phyloP scores from a whole-genome alignment of 2,797 vertebrate species.

The Chaunax sp. region DNA sequence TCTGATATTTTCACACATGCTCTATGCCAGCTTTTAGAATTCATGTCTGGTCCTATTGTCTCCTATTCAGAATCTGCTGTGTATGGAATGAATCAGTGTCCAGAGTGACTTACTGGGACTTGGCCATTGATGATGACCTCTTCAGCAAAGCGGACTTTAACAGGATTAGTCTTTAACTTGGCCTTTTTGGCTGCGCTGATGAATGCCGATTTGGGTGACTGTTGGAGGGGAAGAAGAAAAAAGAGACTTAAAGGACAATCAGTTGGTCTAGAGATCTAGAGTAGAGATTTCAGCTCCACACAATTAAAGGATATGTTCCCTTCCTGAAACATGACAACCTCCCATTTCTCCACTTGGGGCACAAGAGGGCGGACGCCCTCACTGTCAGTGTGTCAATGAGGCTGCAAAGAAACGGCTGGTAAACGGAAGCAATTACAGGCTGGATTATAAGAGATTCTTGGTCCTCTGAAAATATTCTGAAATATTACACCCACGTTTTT shows the following conservation, averaged over 20 bases:
- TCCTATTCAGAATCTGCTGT: conserved; percentile 28
- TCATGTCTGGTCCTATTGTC: conserved; percentile 18
- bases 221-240: conserved; percentile 42
- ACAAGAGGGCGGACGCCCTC: conserved; percentile 46
- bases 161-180: conserved; percentile 98
- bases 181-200: conserved; percentile 99
- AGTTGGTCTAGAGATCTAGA: conserved; percentile 32
- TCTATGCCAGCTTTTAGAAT: conserved; percentile 1
- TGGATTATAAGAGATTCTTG: conserved; percentile 38
- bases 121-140: conserved; percentile 99
- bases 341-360: conserved; percentile 34
- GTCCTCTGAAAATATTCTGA: conserved; percentile 29
- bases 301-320: conserved; percentile 50
- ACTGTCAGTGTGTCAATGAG: conserved; percentile 43
- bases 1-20: conserved; percentile 14
- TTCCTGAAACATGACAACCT: conserved; percentile 53
- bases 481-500: conserved; percentile 31
- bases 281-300: conserved; percentile 19
- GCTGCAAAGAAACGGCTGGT: conserved; percentile 44
- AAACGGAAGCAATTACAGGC: conserved; percentile 70
- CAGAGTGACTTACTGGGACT: conserved; percentile 91
- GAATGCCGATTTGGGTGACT: conserved; percentile 99
- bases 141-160: conserved; percentile 98
- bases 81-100: conserved; percentile 37
- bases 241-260: conserved; percentile 42